These are phyloP conservation scores for Allophyes oxyacanthae DNA, from an alignment of 2,888 invertebrate genomes.

Conservation along the genomic window DNA sequence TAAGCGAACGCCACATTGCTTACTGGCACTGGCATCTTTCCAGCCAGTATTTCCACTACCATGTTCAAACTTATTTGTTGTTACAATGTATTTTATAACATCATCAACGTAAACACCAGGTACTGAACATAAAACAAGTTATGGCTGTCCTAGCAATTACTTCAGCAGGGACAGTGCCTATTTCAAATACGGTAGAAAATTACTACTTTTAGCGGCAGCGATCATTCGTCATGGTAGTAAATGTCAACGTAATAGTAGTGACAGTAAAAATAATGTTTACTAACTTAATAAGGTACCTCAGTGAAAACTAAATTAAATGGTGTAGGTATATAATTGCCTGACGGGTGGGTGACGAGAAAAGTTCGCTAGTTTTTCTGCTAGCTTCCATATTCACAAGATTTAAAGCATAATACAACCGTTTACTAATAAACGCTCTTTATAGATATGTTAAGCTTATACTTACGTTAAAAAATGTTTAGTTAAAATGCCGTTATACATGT, in stretches of 20 bases:
- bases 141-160: constrained; percentile 37
- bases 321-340: background rate
- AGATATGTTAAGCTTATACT: too few relatives aligned
- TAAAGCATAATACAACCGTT: too few relatives aligned
- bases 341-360: too few relatives aligned
- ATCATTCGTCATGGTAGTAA: constrained; percentile 34
- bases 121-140: constrained; percentile 35
- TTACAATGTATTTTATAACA: constrained; percentile 22
- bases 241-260: constrained; percentile 18
- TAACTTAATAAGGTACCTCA: background rate
- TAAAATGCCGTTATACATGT: too few relatives aligned
- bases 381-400: too few relatives aligned
- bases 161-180: constrained; percentile 20
- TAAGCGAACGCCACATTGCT: too few relatives aligned
- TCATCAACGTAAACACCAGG: constrained; percentile 8
- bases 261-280: constrained; percentile 9
- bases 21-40: too few relatives aligned
- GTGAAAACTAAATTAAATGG: background rate
- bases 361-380: too few relatives aligned
- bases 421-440: too few relatives aligned
- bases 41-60: too few relatives aligned
- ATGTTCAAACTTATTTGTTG: too few relatives aligned
- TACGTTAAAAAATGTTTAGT: too few relatives aligned
- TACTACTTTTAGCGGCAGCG: constrained; percentile 2
- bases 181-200: constrained; percentile 44